Base-by-base conservation (phyloP, 2,888 invertebrate species). In the Neocrepidodera transversa region DNA sequence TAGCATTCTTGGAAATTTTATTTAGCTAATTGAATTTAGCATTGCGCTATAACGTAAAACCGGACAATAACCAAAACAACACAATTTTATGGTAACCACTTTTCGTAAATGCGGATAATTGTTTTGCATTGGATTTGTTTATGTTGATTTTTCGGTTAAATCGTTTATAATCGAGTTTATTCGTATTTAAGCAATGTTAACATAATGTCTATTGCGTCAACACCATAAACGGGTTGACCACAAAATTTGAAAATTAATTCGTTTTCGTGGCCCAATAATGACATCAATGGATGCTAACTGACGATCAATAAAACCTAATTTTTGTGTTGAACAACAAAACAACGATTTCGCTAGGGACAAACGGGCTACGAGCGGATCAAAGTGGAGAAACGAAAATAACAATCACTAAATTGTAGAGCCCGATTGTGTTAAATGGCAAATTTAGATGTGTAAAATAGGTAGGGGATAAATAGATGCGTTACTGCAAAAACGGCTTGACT, bases 241-340 rank as follows among this genome's bases (percentile, higher is more conserved):
- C 53, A 53, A 53, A 53, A 45, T 53, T 43, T 32, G 53, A 42
- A 53, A 53, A 53, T 45, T 32, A 53, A 53, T 53, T 53, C 43
- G 45, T 53, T 45, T 43, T 45, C 35, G 53, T 35, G 53, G 53
- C 14, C 17, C 32, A 45, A 45, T 45, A 53, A 32, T 45, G 53
- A 20, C 52, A 52, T 52, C 10, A 28, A 28, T 14, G 52, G 35
- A 52, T 30, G 20, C 32, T 30, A 30, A 30, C 14, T 4, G 10
- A 17, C 28, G 18, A 51, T 51, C 51, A 51, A 51, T 50, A 50
- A 50, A 38, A 38, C 40, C 30, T 51, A 51, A 40, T 51, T 51
- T 51, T 51, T 51, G 36, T 23, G 17, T 11, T 42, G 17, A 51
- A 30, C 42, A 20, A 32, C 18, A 18, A 50, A 26, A 26, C 40